Percentiles rank a stretch among this genome's conserved stretches.
Evolutionary conservation across 2,113 vertebrate genomes (phyloP).

Genomic region (Sturnira hondurensis): DNA sequence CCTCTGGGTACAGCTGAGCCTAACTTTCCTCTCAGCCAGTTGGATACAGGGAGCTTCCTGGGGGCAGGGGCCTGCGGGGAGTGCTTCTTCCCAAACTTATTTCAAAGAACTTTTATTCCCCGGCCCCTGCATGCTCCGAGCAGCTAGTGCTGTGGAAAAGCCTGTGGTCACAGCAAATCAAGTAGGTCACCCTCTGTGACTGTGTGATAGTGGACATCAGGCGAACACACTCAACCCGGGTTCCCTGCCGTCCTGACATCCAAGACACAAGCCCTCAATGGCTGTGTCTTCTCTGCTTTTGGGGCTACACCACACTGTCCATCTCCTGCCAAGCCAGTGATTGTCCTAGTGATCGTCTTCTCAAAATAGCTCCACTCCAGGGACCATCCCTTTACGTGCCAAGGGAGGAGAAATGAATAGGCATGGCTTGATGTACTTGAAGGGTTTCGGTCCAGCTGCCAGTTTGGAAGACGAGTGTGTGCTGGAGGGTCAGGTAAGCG

Average conservation of each 20-base stretch:
- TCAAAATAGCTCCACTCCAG: constrained; percentile 49
- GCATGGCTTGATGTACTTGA: neutral
- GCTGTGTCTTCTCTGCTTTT: constrained; percentile 50
- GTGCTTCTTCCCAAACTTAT: neutral
- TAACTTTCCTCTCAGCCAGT: neutral
- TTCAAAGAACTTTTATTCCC: neutral
- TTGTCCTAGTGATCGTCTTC: constrained; percentile 45
- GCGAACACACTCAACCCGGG: neutral
- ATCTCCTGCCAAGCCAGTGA: constrained; percentile 52
- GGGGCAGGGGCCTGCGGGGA: too few species aligned
- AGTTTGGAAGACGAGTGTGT: neutral
- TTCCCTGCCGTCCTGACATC: constrained; percentile 27
- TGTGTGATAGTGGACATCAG: neutral
- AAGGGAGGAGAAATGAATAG: constrained; percentile 23
- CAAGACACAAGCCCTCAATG: neutral
- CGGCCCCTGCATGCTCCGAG: neutral
- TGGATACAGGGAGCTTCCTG: neutral
- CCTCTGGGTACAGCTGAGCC: neutral
- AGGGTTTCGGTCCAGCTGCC: constrained; percentile 26
- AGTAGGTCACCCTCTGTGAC: neutral
- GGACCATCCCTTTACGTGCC: constrained; percentile 12
- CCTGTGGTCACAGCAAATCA: neutral
- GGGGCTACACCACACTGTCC: constrained; percentile 38
- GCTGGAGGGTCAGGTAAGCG: neutral
- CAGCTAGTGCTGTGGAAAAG: neutral